These are phyloP conservation scores for Caiman crocodilus DNA, from an alignment of 2,797 vertebrate genomes.

Conservation along the genomic window DNA sequence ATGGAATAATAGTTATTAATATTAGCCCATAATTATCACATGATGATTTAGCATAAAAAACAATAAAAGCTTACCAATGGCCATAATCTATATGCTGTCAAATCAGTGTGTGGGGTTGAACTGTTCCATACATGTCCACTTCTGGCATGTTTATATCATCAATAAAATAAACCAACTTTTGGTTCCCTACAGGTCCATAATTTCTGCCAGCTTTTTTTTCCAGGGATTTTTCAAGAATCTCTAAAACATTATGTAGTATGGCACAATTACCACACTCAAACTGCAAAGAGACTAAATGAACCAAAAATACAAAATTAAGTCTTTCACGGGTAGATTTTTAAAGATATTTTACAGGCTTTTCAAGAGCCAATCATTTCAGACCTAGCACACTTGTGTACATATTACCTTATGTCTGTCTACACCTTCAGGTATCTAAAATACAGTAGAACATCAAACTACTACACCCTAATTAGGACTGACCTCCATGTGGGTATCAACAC, in stretches of 20 bases:
- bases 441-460: neutral
- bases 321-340: neutral
- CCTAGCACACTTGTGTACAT: neutral
- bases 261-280: neutral
- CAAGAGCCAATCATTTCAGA: neutral
- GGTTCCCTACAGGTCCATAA: constrained; percentile 84
- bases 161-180: constrained; percentile 85
- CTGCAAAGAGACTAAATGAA: neutral
- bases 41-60: neutral
- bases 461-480: too few relatives aligned
- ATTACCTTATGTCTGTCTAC: neutral
- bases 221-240: constrained; percentile 83
- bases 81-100: constrained; percentile 82
- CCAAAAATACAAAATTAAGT: neutral
- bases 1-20: neutral
- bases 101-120: constrained; percentile 83
- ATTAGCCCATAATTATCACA: neutral
- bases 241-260: constrained; percentile 69
- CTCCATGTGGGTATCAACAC: too few relatives aligned
- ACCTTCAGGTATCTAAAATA: constrained; percentile 1
- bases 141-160: constrained; percentile 88
- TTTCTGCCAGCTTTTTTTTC: constrained; percentile 87
- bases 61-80: constrained; percentile 79
- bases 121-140: constrained; percentile 82
- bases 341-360: neutral